Evolutionary conservation across 2,797 vertebrate genomes (phyloP).

Genomic region (Falco novaeseelandiae): DNA sequence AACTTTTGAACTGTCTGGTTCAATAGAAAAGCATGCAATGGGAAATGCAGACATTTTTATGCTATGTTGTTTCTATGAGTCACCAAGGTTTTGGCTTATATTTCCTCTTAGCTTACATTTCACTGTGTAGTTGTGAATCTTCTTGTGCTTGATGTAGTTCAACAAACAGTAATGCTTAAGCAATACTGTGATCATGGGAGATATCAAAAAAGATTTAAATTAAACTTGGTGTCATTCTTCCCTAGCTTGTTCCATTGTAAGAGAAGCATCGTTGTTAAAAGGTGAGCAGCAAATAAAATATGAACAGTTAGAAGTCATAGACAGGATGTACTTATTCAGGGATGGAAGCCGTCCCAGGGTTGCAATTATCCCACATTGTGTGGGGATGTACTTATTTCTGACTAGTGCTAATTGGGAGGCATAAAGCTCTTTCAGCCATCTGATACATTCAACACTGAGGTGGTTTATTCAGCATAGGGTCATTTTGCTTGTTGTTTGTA

Average conservation of each 20-base stretch:
- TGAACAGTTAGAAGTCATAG: not conserved
- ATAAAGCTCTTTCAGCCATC: not conserved
- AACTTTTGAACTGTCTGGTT: conserved; percentile 11
- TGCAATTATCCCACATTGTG: not conserved
- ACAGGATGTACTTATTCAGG: not conserved
- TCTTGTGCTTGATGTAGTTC: not conserved
- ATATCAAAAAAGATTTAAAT: not conserved
- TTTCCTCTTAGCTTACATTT: conserved; percentile 13
- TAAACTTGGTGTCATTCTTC: not conserved
- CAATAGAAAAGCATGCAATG: not conserved
- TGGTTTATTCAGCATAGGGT: not conserved
- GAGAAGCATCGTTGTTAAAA: not conserved
- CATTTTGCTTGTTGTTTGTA: not conserved
- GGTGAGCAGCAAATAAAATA: not conserved
- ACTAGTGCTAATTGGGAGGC: not conserved
- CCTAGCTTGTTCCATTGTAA: not conserved
- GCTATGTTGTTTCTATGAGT: not conserved
- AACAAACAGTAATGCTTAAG: conserved; percentile 4
- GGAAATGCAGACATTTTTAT: conserved; percentile 21
- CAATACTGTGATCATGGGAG: not conserved
- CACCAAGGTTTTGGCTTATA: not conserved
- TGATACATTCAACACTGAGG: not conserved
- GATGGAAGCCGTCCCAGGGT: not conserved
- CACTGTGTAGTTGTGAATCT: conserved; percentile 8
- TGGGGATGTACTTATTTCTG: not conserved